Evolutionary conservation across 2,797 vertebrate species (phyloP).

Genomic region (Pantherophis alleghaniensis): DNA sequence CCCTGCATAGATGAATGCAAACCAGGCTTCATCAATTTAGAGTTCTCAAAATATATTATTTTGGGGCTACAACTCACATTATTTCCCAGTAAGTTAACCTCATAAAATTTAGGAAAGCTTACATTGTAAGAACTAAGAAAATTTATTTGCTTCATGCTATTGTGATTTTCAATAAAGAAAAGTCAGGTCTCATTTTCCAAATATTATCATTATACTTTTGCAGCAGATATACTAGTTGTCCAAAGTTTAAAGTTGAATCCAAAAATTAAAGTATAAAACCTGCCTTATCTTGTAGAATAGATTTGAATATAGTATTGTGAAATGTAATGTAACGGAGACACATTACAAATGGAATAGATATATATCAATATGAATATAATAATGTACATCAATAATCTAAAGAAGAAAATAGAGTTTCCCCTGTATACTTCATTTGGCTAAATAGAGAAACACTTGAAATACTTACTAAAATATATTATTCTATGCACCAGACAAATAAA

Average conservation of each 20-base stretch:
- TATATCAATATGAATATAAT: conserved; percentile 50
- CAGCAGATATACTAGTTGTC: not conserved
- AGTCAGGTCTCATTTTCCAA: conserved; percentile 16
- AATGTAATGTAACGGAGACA: conserved; percentile 48
- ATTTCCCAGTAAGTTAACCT: not conserved
- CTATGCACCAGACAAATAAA: not conserved
- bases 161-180: conserved; percentile 8
- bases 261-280: not conserved
- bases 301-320: conserved; percentile 24
- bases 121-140: conserved; percentile 16
- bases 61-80: not conserved
- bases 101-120: not conserved
- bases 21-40: not conserved
- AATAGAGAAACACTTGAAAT: conserved; percentile 1
- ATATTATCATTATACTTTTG: conserved; percentile 17
- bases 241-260: not conserved
- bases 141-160: conserved; percentile 4
- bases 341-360: conserved; percentile 57
- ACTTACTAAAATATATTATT: conserved; percentile 4
- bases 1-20: not conserved
- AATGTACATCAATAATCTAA: conserved; percentile 35
- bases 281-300: not conserved
- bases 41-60: not conserved
- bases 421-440: not conserved
- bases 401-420: conserved; percentile 19